Base-by-base conservation (phyloP, 1,140 invertebrate species). In the Drosophila arawakana region DNA sequence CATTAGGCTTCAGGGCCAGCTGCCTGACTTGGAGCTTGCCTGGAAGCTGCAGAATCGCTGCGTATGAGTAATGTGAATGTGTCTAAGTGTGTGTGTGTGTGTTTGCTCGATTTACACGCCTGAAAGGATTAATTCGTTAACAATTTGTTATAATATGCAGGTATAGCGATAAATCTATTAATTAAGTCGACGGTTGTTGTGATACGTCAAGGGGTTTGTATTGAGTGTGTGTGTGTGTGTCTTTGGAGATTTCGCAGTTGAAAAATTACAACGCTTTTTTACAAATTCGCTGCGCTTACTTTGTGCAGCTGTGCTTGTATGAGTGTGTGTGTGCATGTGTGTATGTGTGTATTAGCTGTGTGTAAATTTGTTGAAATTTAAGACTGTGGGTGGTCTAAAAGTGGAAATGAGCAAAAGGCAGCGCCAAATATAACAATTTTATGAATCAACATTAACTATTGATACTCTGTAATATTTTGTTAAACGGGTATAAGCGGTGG, bases 111-210 rank as follows among this genome's bases (percentile, higher is more conserved):
- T 84, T 90, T 85, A 76, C 85, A 90, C 85, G 71, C 77, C 77
- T 78, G 81, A 79, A 78, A 88, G 83, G 84, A 90, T 90, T 90
- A 90, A 90, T 90, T 85, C 81, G 86, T 85, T 90, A 90, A 62
- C 85, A 90, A 90, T 80, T 80, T 85, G 79, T 78, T 82, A 74
- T 86, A 88, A 88, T 85, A 90, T 85, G 63, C 76, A 77, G 70
- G 73, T 66, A 85, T 79, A 81, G 78, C 73, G 74, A 90, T 90
- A 90, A 90, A 85, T 90, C 85, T 90, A 90, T 90, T 90, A 90
- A 90, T 90, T 90, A 90, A 90, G 85, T 73, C 72, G 79, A 89
- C 80, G 71, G 72, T 81, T 80, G 76, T 88, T 82, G 67, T 65
- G 41, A 2, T 2, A 9, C 34, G 10, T 69, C 5, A 35, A 5